A percentile compares a stretch with the other conserved stretches of the same genome.
Evolutionary conservation across 1,140 invertebrate species (phyloP).

Genomic region (Paramacrobiotus metropolitanus): DNA sequence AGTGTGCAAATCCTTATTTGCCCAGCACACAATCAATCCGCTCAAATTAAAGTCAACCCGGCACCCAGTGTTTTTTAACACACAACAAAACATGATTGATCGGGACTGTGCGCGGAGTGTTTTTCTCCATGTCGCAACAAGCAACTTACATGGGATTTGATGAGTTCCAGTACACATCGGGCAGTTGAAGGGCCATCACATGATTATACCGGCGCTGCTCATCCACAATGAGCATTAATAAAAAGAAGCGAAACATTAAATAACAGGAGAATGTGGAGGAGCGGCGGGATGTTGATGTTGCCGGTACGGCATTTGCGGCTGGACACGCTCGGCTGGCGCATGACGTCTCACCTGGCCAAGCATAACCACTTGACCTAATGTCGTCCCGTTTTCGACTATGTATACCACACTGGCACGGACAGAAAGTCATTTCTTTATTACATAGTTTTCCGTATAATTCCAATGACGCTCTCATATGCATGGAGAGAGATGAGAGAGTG

Average conservation of each 20-base stretch:
- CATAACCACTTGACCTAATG: slow-evolving; percentile 4
- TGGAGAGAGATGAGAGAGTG: no score
- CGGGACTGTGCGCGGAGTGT: no score
- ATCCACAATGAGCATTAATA: background rate
- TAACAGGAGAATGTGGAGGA: background rate
- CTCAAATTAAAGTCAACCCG: no score
- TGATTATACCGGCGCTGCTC: slow-evolving; percentile 16
- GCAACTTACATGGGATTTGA: slow-evolving; percentile 25
- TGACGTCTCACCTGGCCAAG: background rate
- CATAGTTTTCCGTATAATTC: no score
- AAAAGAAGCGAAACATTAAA: background rate
- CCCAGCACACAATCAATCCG: no score
- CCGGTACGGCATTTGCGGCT: background rate
- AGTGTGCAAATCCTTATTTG: no score
- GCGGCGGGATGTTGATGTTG: background rate
- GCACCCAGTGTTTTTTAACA: no score
- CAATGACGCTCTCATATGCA: no score
- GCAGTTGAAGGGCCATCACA: slow-evolving; percentile 27
- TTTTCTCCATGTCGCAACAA: no score
- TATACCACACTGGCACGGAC: no score
- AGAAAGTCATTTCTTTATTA: no score
- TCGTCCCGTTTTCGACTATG: slow-evolving; percentile 5
- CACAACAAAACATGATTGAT: no score
- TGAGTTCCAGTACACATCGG: slow-evolving; percentile 35
- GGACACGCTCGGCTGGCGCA: background rate